Evolutionary conservation across 1,140 invertebrate species (phyloP).

Genomic region (Ruditapes philippinarum): DNA sequence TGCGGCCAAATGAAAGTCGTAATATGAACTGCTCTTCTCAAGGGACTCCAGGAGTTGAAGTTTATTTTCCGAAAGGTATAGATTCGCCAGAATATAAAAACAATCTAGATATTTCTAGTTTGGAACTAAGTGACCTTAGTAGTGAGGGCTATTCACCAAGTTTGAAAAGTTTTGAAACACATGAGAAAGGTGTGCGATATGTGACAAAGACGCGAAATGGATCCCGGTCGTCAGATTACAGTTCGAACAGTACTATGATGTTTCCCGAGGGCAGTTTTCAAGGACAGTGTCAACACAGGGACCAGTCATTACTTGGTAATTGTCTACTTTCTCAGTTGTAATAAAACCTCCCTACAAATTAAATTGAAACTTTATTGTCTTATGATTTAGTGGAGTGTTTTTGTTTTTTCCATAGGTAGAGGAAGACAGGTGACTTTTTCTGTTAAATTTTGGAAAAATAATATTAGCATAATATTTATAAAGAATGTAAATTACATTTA

Average conservation of each 20-base stretch:
- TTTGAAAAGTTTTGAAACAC: constrained; percentile 57
- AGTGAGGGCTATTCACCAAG: constrained; percentile 54
- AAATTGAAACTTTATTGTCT: too few relatives aligned
- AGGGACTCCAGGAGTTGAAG: background rate
- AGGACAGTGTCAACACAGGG: constrained; percentile 79
- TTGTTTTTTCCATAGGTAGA: too few relatives aligned
- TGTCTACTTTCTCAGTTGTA: too few relatives aligned
- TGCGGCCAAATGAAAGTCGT: background rate
- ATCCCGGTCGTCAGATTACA: constrained; percentile 61
- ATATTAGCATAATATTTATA: too few relatives aligned
- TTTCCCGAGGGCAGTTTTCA: constrained; percentile 81
- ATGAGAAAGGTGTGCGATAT: constrained; percentile 57
- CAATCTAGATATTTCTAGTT: background rate
- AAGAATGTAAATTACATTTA: too few relatives aligned
- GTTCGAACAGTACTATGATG: constrained; percentile 52
- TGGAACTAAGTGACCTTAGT: constrained; percentile 35
- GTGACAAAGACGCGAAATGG: constrained; percentile 52
- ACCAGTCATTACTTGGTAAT: constrained; percentile 79
- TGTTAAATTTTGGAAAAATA: too few relatives aligned
- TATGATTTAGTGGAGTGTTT: too few relatives aligned
- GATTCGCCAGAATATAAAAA: constrained; percentile 2
- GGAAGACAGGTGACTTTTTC: too few relatives aligned
- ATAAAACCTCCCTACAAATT: too few relatives aligned
- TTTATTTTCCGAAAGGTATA: constrained; percentile 10
- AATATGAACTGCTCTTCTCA: background rate